Evolutionary conservation across 2,888 invertebrate genomes (phyloP).

Genomic region (Heliothis peltigera): DNA sequence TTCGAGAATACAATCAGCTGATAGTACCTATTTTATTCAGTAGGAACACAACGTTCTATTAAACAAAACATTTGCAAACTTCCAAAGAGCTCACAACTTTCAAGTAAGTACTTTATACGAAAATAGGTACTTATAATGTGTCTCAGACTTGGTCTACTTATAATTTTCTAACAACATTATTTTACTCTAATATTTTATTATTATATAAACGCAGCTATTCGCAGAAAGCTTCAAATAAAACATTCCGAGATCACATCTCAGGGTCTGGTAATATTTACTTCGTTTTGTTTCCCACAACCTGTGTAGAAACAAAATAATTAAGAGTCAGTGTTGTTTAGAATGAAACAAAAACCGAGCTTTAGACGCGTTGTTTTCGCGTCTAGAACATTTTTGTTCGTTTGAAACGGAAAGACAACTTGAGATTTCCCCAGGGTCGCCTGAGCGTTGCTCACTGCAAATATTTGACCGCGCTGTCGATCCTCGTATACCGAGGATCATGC

Average conservation of each 20-base stretch:
- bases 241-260: conserved; percentile 15
- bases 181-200: conserved; percentile 18
- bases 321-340: conserved; percentile 34
- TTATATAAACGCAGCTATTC: conserved; percentile 7
- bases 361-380: conserved; percentile 50
- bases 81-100: conserved; percentile 27
- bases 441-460: conserved; percentile 65
- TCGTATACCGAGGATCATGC: conserved; percentile 25
- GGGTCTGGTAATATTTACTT: conserved; percentile 25
- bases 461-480: conserved; percentile 61
- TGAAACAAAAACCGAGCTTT: conserved; percentile 24
- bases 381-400: conserved; percentile 61
- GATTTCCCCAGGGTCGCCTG: conserved; percentile 69
- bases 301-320: conserved; percentile 51
- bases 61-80: conserved; percentile 10
- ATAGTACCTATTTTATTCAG: no score
- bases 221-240: conserved; percentile 27
- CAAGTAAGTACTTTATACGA: conserved; percentile 12
- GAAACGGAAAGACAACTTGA: conserved; percentile 62
- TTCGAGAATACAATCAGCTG: no score
- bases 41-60: conserved; percentile 6
- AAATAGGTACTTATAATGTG: conserved; percentile 15
- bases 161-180: conserved; percentile 16
- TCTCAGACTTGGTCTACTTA: not conserved
- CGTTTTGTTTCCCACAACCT: conserved; percentile 20